A percentile compares a stretch with the other conserved stretches of the same genome.
Conservation (phyloP, 2,113 vertebrate genomes). For the Crypturellus undulatus region DNA sequence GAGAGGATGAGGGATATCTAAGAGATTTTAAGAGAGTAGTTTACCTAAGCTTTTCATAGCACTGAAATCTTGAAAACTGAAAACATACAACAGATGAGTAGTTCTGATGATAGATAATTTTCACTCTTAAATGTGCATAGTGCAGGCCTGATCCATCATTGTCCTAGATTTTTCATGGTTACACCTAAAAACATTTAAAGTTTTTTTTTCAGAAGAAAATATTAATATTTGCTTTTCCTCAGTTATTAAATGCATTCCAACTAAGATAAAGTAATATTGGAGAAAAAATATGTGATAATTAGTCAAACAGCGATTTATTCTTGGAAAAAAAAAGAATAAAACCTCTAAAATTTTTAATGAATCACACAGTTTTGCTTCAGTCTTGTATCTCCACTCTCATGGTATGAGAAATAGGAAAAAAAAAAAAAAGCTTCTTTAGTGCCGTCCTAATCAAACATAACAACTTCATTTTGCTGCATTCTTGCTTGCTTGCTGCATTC, state of each 20-base stretch:
- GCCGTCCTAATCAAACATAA: not conserved
- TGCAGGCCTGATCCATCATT: constrained; percentile 30
- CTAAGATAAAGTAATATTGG: not conserved
- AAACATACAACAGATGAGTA: constrained; percentile 26
- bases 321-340: not conserved
- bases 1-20: not conserved
- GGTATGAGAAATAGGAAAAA: not conserved
- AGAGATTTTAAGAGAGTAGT: not conserved
- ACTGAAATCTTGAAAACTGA: not conserved
- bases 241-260: not conserved
- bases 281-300: not conserved
- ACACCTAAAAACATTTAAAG: not conserved
- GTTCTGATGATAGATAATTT: not conserved
- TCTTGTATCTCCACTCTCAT: not conserved
- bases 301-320: not conserved
- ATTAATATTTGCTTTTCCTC: not conserved
- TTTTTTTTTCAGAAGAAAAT: not conserved
- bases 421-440: not conserved
- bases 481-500: too few species aligned
- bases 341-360: not conserved
- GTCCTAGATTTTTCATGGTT: constrained; percentile 7
- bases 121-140: constrained; percentile 5
- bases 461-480: not conserved
- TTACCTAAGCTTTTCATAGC: not conserved
- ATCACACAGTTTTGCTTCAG: not conserved